Base-by-base conservation (phyloP, 1,140 invertebrate genomes). In the Pseudomyrmex dendroicus region DNA sequence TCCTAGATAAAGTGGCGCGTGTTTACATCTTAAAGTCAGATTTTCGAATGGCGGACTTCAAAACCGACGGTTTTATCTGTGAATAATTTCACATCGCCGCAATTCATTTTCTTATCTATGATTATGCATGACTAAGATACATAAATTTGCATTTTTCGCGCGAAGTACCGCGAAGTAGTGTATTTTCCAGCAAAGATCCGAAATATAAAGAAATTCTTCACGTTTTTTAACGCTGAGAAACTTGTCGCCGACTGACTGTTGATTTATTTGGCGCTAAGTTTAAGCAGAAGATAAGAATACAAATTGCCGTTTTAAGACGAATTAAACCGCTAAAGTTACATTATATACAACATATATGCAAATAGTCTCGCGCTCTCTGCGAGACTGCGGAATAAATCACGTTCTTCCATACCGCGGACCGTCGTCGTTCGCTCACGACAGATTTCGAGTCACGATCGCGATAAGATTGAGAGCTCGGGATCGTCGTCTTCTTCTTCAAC, bases 391-490 rank as follows among this genome's bases (percentile, higher is more conserved):
- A 77, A 68, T 72, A 80, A 80, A 80, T 80, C n/a, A 50, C 13
- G 56, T 72, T 25, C 7, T 35, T 35, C 66, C 57, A 12, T 0
- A n/a, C 44, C n/a, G 15, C n/a, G 20, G 22, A 80, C 72, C 66
- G 44, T 64, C 66, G 44, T 64, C 44, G 44, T 70, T 67, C 52
- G 76, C 66, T 50, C 66, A 7, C 7, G 44, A 59, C 22, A 46
- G 66, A 80, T 80, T 80, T 80, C 76, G 44, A 80, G 76, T 72
- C 76, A 80, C 76, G 76, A 80, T 72, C 76, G 12, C 46, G 66
- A 80, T 80, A 80, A 80, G 66, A 80, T 80, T 57, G 67, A 80
- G 54, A 72, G 54, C 22, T 3, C 20, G 44, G 59, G 54, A 80
- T 72, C 59, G 66, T 44, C 35, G 5, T 35, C 35, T 35, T 35